phyloP scores from a whole-genome alignment of 1,140 invertebrate species.

The Ceratina japonica region DNA sequence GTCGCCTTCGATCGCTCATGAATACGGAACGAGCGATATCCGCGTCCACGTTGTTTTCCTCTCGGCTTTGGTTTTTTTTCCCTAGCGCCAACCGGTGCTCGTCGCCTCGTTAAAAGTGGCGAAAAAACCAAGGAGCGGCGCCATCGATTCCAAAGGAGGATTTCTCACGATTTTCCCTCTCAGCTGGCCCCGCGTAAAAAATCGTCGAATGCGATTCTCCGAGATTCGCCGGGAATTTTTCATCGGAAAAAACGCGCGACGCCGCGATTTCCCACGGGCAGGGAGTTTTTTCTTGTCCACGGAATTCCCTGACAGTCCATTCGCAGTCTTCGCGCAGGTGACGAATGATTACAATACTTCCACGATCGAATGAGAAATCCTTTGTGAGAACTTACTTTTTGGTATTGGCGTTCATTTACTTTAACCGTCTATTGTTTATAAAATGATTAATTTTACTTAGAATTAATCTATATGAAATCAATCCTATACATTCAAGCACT shows the following conservation, averaged over 20 bases:
- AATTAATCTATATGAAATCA: no score
- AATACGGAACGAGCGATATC: slow-evolving; percentile 51
- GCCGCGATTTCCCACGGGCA: slow-evolving; percentile 32
- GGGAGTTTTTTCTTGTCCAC: slow-evolving; percentile 22
- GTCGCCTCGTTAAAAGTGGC: slow-evolving; percentile 29
- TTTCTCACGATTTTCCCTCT: slow-evolving; percentile 60
- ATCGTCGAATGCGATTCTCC: slow-evolving; percentile 27
- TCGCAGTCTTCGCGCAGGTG: slow-evolving; percentile 1
- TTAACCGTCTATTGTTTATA: no score
- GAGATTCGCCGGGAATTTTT: slow-evolving; percentile 42
- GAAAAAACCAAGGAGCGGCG: not conserved
- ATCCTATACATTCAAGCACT: no score
- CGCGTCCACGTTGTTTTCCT: slow-evolving; percentile 33
- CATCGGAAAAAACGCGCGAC: slow-evolving; percentile 11
- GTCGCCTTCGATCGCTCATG: slow-evolving; percentile 58
- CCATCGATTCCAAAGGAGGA: not conserved
- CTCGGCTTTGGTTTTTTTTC: slow-evolving; percentile 12
- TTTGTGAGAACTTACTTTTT: not conserved
- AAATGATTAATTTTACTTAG: no score
- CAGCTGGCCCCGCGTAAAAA: slow-evolving; percentile 50
- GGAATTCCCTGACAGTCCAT: slow-evolving; percentile 25
- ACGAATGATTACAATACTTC: slow-evolving; percentile 26
- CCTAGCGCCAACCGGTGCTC: not conserved
- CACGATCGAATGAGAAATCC: not conserved
- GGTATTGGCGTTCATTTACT: no score